These are phyloP conservation scores for Diabrotica balteata DNA, from an alignment of 2,888 invertebrate species.

Conservation along the genomic window DNA sequence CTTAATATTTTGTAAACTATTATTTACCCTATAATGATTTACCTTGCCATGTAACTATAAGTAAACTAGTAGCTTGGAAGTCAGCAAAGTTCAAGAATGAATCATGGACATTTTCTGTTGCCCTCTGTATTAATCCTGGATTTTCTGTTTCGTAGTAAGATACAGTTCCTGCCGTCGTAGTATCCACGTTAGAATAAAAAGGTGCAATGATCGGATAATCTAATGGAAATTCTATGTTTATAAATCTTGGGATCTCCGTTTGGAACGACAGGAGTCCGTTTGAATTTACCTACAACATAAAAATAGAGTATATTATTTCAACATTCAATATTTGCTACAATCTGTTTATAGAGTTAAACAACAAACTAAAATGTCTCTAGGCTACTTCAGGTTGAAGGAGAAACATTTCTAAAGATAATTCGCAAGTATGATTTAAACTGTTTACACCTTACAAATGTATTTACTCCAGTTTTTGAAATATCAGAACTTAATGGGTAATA, in stretches of 20 bases:
- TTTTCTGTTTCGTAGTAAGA: slow-evolving; percentile 76
- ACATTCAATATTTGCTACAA: background rate
- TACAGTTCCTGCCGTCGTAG: slow-evolving; percentile 73
- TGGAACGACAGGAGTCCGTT: slow-evolving; percentile 90
- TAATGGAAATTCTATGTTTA: slow-evolving; percentile 88
- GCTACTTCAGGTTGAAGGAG: no score
- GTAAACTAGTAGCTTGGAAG: slow-evolving; percentile 79
- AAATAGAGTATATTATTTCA: background rate
- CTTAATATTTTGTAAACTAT: no score
- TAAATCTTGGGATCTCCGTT: slow-evolving; percentile 84
- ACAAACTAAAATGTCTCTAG: no score
- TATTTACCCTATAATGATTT: no score
- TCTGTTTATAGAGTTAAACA: no score
- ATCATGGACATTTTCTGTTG: slow-evolving; percentile 73
- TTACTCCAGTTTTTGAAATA: no score
- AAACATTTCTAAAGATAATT: no score
- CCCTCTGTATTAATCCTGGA: slow-evolving; percentile 68
- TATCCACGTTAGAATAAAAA: slow-evolving; percentile 91
- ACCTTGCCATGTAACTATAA: slow-evolving; percentile 87
- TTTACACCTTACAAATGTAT: no score
- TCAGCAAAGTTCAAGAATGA: slow-evolving; percentile 75
- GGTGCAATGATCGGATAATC: slow-evolving; percentile 90
- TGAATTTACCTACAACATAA: slow-evolving; percentile 77
- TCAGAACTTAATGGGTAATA: no score
- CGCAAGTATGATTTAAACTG: no score